These are phyloP conservation scores for Sylvicola cinctus DNA, from an alignment of 2,888 invertebrate species.

Conservation along the genomic window DNA sequence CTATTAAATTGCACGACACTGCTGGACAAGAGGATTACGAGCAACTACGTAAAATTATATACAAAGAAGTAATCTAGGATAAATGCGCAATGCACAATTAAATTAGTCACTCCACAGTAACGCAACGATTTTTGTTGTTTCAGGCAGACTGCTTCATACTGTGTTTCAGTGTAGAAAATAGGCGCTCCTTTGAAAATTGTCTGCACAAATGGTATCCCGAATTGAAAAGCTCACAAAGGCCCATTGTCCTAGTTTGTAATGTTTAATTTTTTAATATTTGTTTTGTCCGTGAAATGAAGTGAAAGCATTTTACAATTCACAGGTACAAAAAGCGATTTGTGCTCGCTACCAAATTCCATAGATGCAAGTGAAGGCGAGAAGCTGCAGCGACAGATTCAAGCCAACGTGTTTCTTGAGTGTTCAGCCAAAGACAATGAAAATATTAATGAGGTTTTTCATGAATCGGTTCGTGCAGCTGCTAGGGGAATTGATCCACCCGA, in stretches of 20 bases:
- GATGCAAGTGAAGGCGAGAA: not conserved
- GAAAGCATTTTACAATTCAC: not conserved
- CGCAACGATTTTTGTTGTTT: not conserved
- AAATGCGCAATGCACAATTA: not conserved
- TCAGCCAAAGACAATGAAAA: slow-evolving; percentile 4
- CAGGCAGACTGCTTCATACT: slow-evolving; percentile 5
- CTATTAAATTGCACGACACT: slow-evolving; percentile 5
- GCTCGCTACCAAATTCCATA: not conserved
- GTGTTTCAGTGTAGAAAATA: slow-evolving; percentile 4
- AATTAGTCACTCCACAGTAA: not conserved
- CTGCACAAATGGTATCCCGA: slow-evolving; percentile 4
- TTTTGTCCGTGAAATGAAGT: not conserved
- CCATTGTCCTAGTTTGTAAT: slow-evolving; percentile 5
- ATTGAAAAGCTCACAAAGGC: not conserved
- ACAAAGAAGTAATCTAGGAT: slow-evolving; percentile 2
- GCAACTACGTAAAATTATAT: slow-evolving; percentile 3
- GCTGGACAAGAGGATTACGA: slow-evolving; percentile 5
- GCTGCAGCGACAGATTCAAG: slow-evolving; percentile 1
- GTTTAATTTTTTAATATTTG: not conserved
- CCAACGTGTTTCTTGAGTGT: slow-evolving; percentile 5
- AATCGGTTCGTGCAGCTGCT: slow-evolving; percentile 2
- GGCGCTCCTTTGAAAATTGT: slow-evolving; percentile 4
- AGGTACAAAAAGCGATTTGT: slow-evolving; percentile 4
- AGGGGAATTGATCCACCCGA: not conserved
- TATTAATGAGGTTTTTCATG: slow-evolving; percentile 3